Base-by-base conservation (phyloP, 2,113 vertebrate species). In the Oenanthe oenanthe region DNA sequence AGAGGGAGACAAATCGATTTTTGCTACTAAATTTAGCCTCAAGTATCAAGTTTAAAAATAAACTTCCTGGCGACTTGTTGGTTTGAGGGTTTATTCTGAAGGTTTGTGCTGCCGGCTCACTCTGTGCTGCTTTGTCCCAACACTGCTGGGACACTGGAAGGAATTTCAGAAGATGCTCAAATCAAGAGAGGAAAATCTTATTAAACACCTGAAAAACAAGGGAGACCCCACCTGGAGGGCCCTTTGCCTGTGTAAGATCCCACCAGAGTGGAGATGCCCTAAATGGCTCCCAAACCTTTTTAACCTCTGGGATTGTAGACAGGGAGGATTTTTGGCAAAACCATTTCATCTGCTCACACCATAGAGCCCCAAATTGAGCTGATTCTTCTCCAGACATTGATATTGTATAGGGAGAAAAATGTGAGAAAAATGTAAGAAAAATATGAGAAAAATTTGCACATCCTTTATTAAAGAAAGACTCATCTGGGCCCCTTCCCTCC, bases 71-170 rank as follows among this genome's bases (percentile, higher is more conserved):
- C 70, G 83, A 74, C n/a, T 40, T 14, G 20, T 32, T n/a, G 68
- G 68, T 73, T 67, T 42, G 75, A 80, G 53, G 80, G 31, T 82
- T 85, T 54, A 2, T 61, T 68, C 47, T 12, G 25, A 61, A 82
- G 47, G 70, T 82, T 60, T 45, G 32, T 53, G 40, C 38, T 61
- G 84, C 22, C 54, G 6, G 63, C 5, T 54, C 36, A 0, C 8
- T 40, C 45, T 29, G 4, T 13, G 74, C 47, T 50, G 38, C 2
- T 0, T 5, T 1, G 6, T 24, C 3, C 18, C 60, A 29, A 0
- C 0, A 1, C 4, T 0, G 10, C 42, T 60, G 2, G 10, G 58
- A 31, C 4, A 1, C 11, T 3, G 21, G 14, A 32, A 2, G 3
- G 25, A 3, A 2, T 7, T 15, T 16, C 43, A 72, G 21, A 16